phyloP scores from a whole-genome alignment of 2,888 invertebrate species.

The Strigamia transsilvanica region DNA sequence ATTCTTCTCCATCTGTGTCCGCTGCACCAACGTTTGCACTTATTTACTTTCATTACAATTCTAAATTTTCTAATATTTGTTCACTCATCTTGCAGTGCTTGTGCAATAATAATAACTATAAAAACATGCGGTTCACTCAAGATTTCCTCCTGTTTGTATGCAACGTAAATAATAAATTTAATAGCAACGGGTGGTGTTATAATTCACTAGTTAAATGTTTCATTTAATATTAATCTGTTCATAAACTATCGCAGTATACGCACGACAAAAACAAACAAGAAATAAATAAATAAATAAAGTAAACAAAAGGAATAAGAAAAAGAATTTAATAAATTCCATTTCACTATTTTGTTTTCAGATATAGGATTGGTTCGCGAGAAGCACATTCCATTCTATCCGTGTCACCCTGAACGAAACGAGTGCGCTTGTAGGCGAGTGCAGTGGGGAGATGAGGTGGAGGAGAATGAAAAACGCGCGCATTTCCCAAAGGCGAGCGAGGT shows the following conservation, averaged over 20 bases:
- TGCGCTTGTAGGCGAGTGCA: conserved; percentile 24
- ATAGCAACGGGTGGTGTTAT: conserved; percentile 20
- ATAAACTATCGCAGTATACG: neutral
- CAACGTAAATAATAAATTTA: neutral
- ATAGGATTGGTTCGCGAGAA: neutral
- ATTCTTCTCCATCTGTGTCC: conserved; percentile 33
- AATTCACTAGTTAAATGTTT: conserved; percentile 16
- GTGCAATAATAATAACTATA: conserved; percentile 15
- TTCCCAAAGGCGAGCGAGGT: conserved; percentile 41
- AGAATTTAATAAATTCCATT: conserved; percentile 16
- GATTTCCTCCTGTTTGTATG: conserved; percentile 9
- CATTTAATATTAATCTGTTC: conserved; percentile 1
- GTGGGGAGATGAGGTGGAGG: conserved; percentile 41
- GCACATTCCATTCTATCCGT: conserved; percentile 40
- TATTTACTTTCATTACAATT: conserved; percentile 45
- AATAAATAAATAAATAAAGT: neutral
- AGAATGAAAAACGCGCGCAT: conserved; percentile 30
- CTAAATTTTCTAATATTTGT: conserved; percentile 16
- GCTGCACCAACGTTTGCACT: conserved; percentile 24
- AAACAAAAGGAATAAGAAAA: neutral
- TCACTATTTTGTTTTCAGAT: conserved; percentile 29
- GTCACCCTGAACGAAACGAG: conserved; percentile 46
- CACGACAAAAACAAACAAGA: neutral
- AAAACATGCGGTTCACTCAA: conserved; percentile 25
- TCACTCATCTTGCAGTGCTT: neutral